Conservation (phyloP, 2,113 vertebrate genomes). For the Atherinomorus stipes region DNA sequence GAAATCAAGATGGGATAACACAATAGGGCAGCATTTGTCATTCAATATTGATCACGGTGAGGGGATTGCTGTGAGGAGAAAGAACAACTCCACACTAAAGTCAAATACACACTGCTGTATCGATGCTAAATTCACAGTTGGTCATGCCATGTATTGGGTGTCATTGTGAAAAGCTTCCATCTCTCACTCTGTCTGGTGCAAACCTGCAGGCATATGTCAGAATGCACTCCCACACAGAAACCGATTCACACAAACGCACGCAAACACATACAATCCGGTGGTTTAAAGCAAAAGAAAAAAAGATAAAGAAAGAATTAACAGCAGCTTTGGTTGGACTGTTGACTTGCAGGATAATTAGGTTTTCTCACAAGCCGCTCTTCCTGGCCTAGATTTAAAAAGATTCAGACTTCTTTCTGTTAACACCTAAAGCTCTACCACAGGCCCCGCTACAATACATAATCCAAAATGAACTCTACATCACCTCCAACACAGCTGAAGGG, state of each 20-base stretch:
- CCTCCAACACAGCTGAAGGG: slow-evolving; percentile 63
- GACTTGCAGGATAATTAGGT: slow-evolving; percentile 41
- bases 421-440: slow-evolving; percentile 31
- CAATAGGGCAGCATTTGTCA: slow-evolving; percentile 26
- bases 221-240: slow-evolving; percentile 40
- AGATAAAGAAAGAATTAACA: slow-evolving; percentile 1
- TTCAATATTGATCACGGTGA: slow-evolving; percentile 60
- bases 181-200: slow-evolving; percentile 30
- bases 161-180: slow-evolving; percentile 62
- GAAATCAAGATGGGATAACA: slow-evolving; percentile 37
- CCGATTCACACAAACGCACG: slow-evolving; percentile 10
- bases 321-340: slow-evolving; percentile 23
- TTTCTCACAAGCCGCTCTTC: slow-evolving; percentile 14
- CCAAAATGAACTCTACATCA: slow-evolving; percentile 77
- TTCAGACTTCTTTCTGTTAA: slow-evolving; percentile 70
- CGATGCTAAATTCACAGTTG: slow-evolving; percentile 61
- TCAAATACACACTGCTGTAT: slow-evolving; percentile 41
- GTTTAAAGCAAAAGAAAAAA: neutral
- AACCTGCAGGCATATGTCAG: slow-evolving; percentile 53
- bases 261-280: neutral
- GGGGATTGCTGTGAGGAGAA: slow-evolving; percentile 20
- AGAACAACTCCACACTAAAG: slow-evolving; percentile 34
- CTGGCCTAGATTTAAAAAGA: slow-evolving; percentile 57
- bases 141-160: slow-evolving; percentile 61
- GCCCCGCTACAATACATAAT: slow-evolving; percentile 58